Percentiles rank a stretch among this genome's conserved stretches.
phyloP scores from a whole-genome alignment of 2,113 vertebrate species.

The Psilopsiagon aymara region DNA sequence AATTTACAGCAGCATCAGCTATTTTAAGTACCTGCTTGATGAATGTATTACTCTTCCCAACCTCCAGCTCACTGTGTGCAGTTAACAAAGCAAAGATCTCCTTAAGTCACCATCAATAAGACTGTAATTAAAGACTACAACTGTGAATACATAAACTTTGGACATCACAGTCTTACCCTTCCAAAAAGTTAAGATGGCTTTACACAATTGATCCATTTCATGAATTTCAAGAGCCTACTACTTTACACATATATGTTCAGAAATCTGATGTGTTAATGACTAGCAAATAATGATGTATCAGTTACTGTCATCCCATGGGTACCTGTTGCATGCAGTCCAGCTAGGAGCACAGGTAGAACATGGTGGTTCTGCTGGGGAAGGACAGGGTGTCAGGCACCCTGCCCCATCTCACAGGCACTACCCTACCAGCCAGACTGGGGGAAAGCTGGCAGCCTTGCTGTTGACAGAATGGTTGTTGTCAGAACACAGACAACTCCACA shows the following conservation, averaged over 20 bases:
- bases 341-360: not conserved
- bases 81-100: not conserved
- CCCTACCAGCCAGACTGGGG: not conserved
- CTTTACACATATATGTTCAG: not conserved
- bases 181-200: not conserved
- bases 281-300: not conserved
- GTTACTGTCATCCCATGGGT: not conserved
- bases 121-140: not conserved
- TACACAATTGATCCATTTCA: not conserved
- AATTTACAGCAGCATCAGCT: not conserved
- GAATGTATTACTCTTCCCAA: not conserved
- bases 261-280: not conserved
- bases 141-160: not conserved
- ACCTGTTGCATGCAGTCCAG: not conserved
- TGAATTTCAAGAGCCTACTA: not conserved
- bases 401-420: accelerated
- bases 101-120: not conserved
- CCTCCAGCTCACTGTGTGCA: not conserved
- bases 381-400: not conserved
- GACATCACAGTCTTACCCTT: not conserved
- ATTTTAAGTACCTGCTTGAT: not conserved
- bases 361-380: not conserved
- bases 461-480: not conserved
- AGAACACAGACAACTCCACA: not conserved
- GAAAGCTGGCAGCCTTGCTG: not conserved